Evolutionary conservation across 2,113 vertebrate species (phyloP).

Genomic region (Hystrix cristata): DNA sequence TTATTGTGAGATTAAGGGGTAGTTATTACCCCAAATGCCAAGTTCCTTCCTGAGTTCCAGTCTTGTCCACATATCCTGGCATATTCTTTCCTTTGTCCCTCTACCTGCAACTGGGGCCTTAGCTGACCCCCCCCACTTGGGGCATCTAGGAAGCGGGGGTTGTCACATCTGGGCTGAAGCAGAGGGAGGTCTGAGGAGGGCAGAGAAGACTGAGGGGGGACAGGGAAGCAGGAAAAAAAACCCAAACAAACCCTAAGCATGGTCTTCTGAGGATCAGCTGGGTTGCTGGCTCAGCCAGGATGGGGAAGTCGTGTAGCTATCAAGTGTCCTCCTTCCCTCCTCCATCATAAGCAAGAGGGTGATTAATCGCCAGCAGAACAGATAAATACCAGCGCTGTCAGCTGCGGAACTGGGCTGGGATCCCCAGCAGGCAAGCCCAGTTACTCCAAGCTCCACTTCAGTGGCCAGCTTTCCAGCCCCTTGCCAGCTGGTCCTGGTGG

Average conservation of each 20-base stretch:
- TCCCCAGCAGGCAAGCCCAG: background rate
- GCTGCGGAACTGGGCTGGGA: background rate
- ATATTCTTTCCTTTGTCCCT: background rate
- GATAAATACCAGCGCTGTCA: constrained; percentile 75
- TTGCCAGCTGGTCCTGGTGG: constrained; percentile 10
- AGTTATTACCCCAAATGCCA: background rate
- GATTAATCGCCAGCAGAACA: constrained; percentile 80
- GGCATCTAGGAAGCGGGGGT: background rate
- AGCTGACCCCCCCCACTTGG: background rate
- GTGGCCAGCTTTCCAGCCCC: constrained; percentile 59
- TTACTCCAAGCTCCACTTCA: constrained; percentile 38
- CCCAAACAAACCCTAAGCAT: background rate
- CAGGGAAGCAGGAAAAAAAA: background rate
- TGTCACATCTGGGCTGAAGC: background rate
- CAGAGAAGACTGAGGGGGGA: background rate
- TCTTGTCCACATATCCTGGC: background rate
- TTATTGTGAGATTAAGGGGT: background rate
- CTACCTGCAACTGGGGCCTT: background rate
- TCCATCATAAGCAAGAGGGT: background rate
- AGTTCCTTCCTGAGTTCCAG: constrained; percentile 2
- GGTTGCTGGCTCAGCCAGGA: background rate
- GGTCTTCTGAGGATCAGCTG: background rate
- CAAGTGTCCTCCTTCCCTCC: background rate
- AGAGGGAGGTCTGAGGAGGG: background rate
- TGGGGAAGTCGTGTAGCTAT: background rate